phyloP scores from a whole-genome alignment of 2,888 invertebrate species.

The Blera fallax region DNA sequence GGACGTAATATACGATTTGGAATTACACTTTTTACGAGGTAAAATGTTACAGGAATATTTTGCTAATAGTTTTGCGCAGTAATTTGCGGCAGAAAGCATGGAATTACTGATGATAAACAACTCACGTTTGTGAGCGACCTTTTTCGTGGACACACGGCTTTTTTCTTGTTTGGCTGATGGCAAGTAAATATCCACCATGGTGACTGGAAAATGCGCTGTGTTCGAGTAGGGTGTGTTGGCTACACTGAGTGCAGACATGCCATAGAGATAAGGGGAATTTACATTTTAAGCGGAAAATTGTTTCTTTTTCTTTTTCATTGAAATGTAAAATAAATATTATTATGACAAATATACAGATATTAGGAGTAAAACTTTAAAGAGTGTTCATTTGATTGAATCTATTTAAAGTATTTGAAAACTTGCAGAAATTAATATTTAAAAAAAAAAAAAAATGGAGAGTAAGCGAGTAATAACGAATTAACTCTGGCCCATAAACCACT shows the following conservation, averaged over 20 bases:
- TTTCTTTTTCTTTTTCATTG: too few relatives aligned
- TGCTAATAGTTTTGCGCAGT: background rate
- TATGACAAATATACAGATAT: too few relatives aligned
- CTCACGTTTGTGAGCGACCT: constrained; percentile 20
- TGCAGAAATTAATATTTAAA: too few relatives aligned
- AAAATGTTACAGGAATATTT: background rate
- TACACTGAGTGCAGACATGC: background rate
- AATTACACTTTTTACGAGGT: background rate
- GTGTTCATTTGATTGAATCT: too few relatives aligned
- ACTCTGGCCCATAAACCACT: too few relatives aligned
- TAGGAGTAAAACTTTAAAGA: too few relatives aligned
- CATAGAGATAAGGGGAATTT: background rate
- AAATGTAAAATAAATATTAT: too few relatives aligned
- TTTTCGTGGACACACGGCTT: constrained; percentile 60
- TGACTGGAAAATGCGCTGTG: constrained; percentile 33
- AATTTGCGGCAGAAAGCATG: constrained; percentile 1
- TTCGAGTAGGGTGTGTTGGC: constrained; percentile 36
- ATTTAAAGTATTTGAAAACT: too few relatives aligned
- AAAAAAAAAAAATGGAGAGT: too few relatives aligned
- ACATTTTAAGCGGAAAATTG: background rate
- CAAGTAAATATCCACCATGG: constrained; percentile 57
- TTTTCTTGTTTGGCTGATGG: constrained; percentile 62
- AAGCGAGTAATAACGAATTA: too few relatives aligned
- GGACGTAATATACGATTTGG: background rate
- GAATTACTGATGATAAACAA: constrained; percentile 38